Percentiles rank a stretch among this genome's conserved stretches.
Conservation (phyloP, 30 jellyfish, hydroid and myxozoan genomes). For the Clytia hemisphaerica region DNA sequence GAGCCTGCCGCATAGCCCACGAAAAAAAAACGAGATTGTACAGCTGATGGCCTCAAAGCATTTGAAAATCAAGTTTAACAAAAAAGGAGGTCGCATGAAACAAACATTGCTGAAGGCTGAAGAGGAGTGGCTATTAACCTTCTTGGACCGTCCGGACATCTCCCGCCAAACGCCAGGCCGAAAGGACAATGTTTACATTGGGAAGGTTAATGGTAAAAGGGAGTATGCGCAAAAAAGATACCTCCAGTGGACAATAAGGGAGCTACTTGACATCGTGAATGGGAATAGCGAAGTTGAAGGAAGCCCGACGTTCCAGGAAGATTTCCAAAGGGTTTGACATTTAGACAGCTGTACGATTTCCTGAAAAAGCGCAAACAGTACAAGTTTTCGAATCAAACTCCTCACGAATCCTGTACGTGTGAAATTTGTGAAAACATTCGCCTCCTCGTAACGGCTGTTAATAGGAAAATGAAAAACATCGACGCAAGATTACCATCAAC, state of each 20-base stretch:
- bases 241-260: constrained; percentile 31
- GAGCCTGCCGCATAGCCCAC: constrained; percentile 37
- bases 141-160: constrained; percentile 14
- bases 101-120: neutral
- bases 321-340: neutral
- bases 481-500: too few relatives aligned
- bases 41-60: constrained; percentile 13
- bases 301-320: neutral
- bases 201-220: constrained; percentile 33
- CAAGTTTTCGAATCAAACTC: constrained; percentile 9
- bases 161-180: constrained; percentile 12
- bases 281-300: too few relatives aligned
- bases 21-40: constrained; percentile 1
- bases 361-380: neutral
- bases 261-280: too few relatives aligned
- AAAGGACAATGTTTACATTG: constrained; percentile 11
- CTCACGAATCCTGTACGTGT: too few relatives aligned
- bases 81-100: neutral
- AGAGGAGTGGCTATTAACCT: constrained; percentile 3
- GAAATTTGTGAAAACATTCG: too few relatives aligned
- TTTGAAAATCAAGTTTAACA: neutral
- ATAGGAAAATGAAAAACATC: too few relatives aligned
- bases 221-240: constrained; percentile 42
- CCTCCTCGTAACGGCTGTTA: too few relatives aligned
- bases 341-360: constrained; percentile 8